Conservation (phyloP, 2,797 vertebrate genomes). For the Ambastaia sidthimunki region DNA sequence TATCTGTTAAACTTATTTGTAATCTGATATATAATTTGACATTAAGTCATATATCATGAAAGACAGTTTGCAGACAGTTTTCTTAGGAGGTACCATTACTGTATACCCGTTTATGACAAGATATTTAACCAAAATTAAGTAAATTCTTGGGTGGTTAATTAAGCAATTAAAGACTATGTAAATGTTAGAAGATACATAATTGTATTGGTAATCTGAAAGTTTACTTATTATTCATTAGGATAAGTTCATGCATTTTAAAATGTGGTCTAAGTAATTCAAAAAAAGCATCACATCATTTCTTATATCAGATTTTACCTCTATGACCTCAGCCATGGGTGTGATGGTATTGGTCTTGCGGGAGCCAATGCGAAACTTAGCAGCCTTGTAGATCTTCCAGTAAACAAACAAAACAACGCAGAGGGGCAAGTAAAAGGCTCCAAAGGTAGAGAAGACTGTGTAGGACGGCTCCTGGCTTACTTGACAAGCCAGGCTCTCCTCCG, state of each 20-base stretch:
- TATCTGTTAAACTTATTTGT: no score
- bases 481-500: conserved; percentile 83
- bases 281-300: not conserved
- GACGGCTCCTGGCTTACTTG: conserved; percentile 93
- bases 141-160: no score
- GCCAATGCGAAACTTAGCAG: conserved; percentile 90
- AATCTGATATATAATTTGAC: no score
- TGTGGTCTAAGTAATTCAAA: not conserved
- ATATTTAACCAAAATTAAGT: no score
- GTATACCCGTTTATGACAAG: no score
- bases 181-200: no score
- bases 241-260: not conserved
- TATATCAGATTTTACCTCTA: conserved; percentile 73
- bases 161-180: no score
- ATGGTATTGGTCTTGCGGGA: conserved; percentile 90
- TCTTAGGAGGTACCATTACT: no score
- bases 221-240: not conserved
- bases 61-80: no score
- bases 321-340: conserved; percentile 85
- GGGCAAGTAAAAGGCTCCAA: conserved; percentile 94
- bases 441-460: conserved; percentile 95
- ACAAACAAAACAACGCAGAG: conserved; percentile 96
- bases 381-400: conserved; percentile 98
- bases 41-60: no score
- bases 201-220: no score